phyloP scores from a whole-genome alignment of 2,113 vertebrate species.

The Hydrochoerus hydrochaeris region DNA sequence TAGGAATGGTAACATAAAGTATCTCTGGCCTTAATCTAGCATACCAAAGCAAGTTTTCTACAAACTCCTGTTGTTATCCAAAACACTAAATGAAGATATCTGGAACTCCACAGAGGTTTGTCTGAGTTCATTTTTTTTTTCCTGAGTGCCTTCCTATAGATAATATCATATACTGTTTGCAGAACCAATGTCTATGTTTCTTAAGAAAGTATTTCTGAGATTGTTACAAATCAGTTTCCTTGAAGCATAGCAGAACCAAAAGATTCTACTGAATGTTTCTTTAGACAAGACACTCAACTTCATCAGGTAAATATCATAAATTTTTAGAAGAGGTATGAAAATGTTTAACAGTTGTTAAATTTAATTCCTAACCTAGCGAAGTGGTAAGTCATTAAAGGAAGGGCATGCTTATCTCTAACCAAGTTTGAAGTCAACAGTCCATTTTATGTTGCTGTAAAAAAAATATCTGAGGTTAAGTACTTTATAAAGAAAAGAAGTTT shows the following conservation, averaged over 20 bases:
- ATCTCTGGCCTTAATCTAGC: slow-evolving; percentile 23
- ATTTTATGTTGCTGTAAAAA: neutral
- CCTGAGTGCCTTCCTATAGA: neutral
- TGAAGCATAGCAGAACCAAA: slow-evolving; percentile 79
- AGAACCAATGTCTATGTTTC: slow-evolving; percentile 78
- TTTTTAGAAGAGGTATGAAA: slow-evolving; percentile 66
- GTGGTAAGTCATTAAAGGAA: neutral
- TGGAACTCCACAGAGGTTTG: neutral
- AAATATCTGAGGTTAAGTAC: neutral
- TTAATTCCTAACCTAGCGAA: neutral
- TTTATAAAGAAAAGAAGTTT: neutral
- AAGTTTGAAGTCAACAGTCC: neutral
- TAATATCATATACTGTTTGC: slow-evolving; percentile 55
- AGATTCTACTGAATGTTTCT: slow-evolving; percentile 80
- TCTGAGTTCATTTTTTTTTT: neutral
- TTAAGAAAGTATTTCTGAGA: slow-evolving; percentile 84
- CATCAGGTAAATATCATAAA: slow-evolving; percentile 83
- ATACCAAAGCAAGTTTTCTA: neutral
- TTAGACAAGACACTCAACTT: slow-evolving; percentile 80
- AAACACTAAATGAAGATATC: slow-evolving; percentile 22
- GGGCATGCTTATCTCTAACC: neutral
- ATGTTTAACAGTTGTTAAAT: slow-evolving; percentile 7
- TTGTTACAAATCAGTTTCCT: slow-evolving; percentile 76
- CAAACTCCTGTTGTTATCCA: neutral
- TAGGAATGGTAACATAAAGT: neutral